These are phyloP conservation scores for Bombylius discolor DNA, from an alignment of 2,888 invertebrate species.

Conservation along the genomic window DNA sequence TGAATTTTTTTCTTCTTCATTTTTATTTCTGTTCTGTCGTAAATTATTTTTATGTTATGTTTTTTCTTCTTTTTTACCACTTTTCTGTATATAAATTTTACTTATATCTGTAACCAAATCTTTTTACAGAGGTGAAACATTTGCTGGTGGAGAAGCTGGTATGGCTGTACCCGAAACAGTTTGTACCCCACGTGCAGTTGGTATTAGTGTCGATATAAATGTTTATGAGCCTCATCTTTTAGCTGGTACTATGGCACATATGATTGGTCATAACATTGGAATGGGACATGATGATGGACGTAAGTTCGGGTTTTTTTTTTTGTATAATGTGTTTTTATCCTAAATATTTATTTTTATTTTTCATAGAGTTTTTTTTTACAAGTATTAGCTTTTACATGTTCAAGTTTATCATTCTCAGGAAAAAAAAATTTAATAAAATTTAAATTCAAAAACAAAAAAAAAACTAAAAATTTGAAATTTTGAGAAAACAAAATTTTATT, in stretches of 20 bases:
- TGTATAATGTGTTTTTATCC: too few species aligned
- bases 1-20: too few species aligned
- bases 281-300: slow-evolving; percentile 90
- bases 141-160: slow-evolving; percentile 82
- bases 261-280: slow-evolving; percentile 96
- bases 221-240: slow-evolving; percentile 87
- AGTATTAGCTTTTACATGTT: too few species aligned
- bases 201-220: slow-evolving; percentile 87
- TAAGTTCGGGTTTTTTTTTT: slow-evolving; percentile 31
- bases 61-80: slow-evolving; percentile 2
- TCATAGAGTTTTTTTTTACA: too few species aligned
- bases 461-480: too few species aligned
- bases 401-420: too few species aligned
- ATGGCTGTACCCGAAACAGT: slow-evolving; percentile 88
- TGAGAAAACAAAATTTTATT: too few species aligned
- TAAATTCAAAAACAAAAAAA: too few species aligned
- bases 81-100: neutral
- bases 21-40: too few species aligned
- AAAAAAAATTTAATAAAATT: too few species aligned
- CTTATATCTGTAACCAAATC: neutral
- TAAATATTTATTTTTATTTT: too few species aligned
- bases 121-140: slow-evolving; percentile 58
- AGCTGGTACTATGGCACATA: slow-evolving; percentile 95
- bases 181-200: slow-evolving; percentile 85
- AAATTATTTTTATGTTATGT: too few species aligned